Base-by-base conservation (phyloP, 2,888 invertebrate genomes). In the Lasioglossum pauxillum region DNA sequence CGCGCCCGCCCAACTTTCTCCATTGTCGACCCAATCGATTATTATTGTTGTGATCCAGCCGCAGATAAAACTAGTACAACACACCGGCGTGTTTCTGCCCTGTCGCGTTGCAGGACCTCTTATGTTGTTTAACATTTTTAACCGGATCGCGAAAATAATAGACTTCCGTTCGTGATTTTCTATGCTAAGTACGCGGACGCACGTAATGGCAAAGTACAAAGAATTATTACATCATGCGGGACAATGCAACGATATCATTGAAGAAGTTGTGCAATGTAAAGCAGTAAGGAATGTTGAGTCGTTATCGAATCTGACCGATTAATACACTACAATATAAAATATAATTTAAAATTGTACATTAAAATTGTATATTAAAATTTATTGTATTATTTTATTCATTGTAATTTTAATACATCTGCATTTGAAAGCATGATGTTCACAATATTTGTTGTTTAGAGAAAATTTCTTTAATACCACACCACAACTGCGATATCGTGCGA, bases 21-120 rank as follows among this genome's bases (percentile, higher is more conserved):
- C 91, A 94, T 94, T 94, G 93, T 94, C 91, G 90, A 89, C 88
- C 84, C 88, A 83, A 93, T 93, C 92, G 92, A 92, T 93, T 92
- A 92, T 92, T 92, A 91, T 92, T 87, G 86, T 84, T 88, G 85
- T 87, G 89, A 92, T 91, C 91, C 87, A 75, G 74, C 67, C 57
- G 53, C 78, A 77, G 91, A 89, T 88, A 90, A 71, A 85, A 78
- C 82, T 80, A 82, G 84, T 80, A 88, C 85, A 90, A 89, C 82
- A 31, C 53, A 72, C 82, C 53, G 41, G 76, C 46, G 46, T 69
- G 81, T 80, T 79, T 77, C 82, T 41, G 69, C 19, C 83, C 27
- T 86, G 82, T 83, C 77, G 74, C 19, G 23, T 57, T n/a, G 49
- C 82, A 41, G 53, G 69, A 14, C 76, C 75, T 74, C 86, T 75